A percentile compares a stretch with the other conserved stretches of the same genome.
Conservation (phyloP, 1,140 invertebrate species). For the Ceratina australensis region DNA sequence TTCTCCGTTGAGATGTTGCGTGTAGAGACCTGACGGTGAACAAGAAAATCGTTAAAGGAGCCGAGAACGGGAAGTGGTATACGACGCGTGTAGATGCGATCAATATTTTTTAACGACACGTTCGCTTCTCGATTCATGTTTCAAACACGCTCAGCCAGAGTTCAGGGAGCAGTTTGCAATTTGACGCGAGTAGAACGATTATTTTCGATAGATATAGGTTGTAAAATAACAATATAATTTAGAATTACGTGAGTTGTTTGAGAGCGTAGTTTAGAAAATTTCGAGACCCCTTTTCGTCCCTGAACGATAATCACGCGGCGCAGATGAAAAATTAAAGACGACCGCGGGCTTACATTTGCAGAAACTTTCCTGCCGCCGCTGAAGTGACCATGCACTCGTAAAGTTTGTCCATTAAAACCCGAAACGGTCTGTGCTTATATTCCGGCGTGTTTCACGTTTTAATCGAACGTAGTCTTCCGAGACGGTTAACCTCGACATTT, state of each 20-base stretch:
- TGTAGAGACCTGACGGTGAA: neutral
- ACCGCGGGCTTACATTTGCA: neutral
- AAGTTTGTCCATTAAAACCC: conserved; percentile 7
- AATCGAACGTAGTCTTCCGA: conserved; percentile 2
- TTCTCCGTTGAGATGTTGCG: conserved; percentile 1
- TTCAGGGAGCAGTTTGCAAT: neutral
- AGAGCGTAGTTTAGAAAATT: too few species aligned
- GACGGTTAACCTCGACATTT: conserved; percentile 3
- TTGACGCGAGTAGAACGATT: too few species aligned
- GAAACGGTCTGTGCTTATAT: neutral
- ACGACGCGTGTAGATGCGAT: neutral
- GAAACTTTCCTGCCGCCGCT: neutral
- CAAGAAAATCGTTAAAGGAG: conserved; percentile 22
- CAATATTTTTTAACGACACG: conserved; percentile 7
- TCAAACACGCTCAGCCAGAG: neutral
- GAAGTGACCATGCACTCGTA: neutral
- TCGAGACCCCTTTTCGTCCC: too few species aligned
- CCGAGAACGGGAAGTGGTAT: neutral
- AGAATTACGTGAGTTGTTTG: too few species aligned
- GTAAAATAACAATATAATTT: too few species aligned
- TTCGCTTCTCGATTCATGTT: neutral
- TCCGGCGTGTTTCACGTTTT: neutral
- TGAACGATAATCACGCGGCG: neutral
- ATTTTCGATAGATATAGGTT: too few species aligned
- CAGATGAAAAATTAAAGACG: neutral